Evolutionary conservation across 2,888 invertebrate genomes (phyloP), one percentile per base, ranked within the genome.

Genomic region (Fragum sueziense): DNA sequence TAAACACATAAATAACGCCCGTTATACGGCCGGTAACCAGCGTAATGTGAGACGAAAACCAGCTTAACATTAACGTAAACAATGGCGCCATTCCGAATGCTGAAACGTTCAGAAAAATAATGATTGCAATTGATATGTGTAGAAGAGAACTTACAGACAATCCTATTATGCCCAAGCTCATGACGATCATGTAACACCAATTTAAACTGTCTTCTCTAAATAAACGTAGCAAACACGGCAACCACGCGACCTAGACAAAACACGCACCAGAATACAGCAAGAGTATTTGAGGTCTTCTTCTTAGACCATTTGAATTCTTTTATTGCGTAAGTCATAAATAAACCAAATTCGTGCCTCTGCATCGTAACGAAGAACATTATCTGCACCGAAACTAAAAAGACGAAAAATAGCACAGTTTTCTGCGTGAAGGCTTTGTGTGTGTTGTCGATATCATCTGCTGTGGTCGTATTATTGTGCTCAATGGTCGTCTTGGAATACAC

Each of bases 361-460:
- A 61, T 31, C n/a, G 61, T 61, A n/a, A 61, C 61, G 31, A 33
- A 61, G 1, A 61, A 33, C 61, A 61, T 61, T 61, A 61, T 61
- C 29, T 61, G 61, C 17, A 61, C 20, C 6, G 61, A 61, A 3
- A n/a, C 61, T 17, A 31, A n/a, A 11, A 31, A n/a, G 9, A 61
- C 33, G 31, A 33, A 61, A 31, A 61, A 9, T 14, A 29, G 4
- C 17, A n/a, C 17, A 11, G 22, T 20, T 61, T 61, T 61, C 33
- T 29, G 14, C 11, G 61, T 20, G 0, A 61, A 61, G 17, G 9
- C 14, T n/a, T 31, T 31, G 25, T 4, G 25, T 22, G 4, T 57
- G 25, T 57, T 14, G 4, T 2, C 25, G 0, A n/a, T 20, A 29
- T 33, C 20, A 3, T 3, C 31, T 61, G 33, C 6, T 6, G 31